Conservation (phyloP, 2,888 invertebrate species). For the Apamea anceps region DNA sequence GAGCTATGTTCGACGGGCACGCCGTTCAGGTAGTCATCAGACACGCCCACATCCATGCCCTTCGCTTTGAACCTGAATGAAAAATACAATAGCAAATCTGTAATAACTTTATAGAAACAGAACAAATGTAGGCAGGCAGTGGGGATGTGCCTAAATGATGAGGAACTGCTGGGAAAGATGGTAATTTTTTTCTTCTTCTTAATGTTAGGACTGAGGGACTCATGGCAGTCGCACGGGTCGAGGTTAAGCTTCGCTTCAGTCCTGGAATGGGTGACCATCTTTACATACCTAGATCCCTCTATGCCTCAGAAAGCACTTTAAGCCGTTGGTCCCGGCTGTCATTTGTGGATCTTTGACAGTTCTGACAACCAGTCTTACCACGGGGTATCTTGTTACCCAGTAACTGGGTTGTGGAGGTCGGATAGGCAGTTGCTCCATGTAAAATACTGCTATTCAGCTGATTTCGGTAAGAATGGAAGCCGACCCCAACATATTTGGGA, state of each 20-base stretch:
- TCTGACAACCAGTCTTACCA: too few species aligned
- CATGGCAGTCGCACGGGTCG: too few species aligned
- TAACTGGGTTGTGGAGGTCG: background rate
- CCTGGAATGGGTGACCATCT: background rate
- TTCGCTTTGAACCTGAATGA: constrained; percentile 93
- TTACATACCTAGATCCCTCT: background rate
- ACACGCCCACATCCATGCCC: constrained; percentile 95
- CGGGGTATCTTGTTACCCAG: background rate
- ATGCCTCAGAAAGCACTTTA: too few species aligned
- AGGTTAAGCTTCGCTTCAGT: background rate
- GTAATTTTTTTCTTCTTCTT: background rate
- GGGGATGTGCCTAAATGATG: background rate
- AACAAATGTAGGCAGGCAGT: background rate
- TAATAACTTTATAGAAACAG: background rate
- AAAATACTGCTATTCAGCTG: background rate
- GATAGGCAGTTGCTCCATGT: background rate
- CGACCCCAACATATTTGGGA: too few species aligned
- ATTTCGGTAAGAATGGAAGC: background rate
- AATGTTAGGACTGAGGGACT: too few species aligned
- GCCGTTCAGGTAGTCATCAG: constrained; percentile 94
- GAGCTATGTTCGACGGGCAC: constrained; percentile 93
- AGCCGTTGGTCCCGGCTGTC: background rate
- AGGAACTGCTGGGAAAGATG: background rate
- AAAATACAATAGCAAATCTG: background rate
- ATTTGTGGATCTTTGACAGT: background rate